Evolutionary conservation across 2,888 invertebrate genomes (phyloP), one percentile per base, ranked within the genome.

Genomic region (Rotaria socialis): DNA sequence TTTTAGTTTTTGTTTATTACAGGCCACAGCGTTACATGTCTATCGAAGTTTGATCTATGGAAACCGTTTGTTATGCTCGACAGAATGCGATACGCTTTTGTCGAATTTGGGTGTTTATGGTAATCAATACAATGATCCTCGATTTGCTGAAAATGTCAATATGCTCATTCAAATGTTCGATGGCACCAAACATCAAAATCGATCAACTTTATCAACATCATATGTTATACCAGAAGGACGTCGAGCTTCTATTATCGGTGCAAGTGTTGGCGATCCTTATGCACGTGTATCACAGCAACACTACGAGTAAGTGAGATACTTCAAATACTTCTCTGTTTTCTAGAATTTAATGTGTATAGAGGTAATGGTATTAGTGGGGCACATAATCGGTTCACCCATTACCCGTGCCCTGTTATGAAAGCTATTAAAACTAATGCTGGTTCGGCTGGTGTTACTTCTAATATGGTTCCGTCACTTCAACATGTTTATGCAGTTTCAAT

Each of bases 91-190:
- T 27, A 60, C 58, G 0, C n/a, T 60, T 11, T 27, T 60, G 8
- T 27, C 58, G 0, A 60, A 60, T 11, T 60, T 60, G n/a, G 58
- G 58, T 60, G 58, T 27, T 1, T 60, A 60, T 60, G 58, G n/a
- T 3, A 60, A 60, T 11, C 11, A 27, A 60, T 27, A 27, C 11
- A 60, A 27, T 0, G 58, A 60, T 7, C 58, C 58, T 2, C 27
- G 58, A n/a, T 60, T 60, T n/a, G 10, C 27, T 4, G 58, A 60
- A 60, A 60, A 60, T 27, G 58, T 60, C 0, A 60, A 60, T 60
- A 60, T 60, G 58, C 58, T 60, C n/a, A 60, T 60, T 60, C 58
- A 60, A 60, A 60, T 60, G 58, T 60, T 60, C 14, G 58, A 60
- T 27, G 58, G 58, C 2, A 60, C 58, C 10, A 60, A 60, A 8